These are phyloP conservation scores for Aspidoscelis tigris DNA, from an alignment of 2,113 vertebrate species.

Conservation along the genomic window DNA sequence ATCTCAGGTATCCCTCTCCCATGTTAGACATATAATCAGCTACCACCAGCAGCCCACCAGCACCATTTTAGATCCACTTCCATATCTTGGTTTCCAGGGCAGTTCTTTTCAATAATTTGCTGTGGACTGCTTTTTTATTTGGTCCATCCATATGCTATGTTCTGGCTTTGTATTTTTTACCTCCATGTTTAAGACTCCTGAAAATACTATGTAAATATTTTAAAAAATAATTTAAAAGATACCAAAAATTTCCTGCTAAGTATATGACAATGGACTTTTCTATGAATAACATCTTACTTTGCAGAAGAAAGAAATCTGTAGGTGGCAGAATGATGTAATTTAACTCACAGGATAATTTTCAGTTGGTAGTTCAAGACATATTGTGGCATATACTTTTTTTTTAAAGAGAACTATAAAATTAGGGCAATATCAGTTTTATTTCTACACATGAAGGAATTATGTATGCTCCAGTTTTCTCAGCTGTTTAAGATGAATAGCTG, in stretches of 20 bases:
- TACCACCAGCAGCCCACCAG: too few species aligned
- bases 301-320: constrained; percentile 77
- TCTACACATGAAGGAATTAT: constrained; percentile 70
- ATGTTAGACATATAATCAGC: too few species aligned
- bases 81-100: too few species aligned
- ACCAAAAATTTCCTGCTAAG: constrained; percentile 65
- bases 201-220: not conserved
- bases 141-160: too few species aligned
- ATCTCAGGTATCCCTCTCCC: too few species aligned
- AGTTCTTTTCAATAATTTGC: too few species aligned
- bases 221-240: constrained; percentile 33
- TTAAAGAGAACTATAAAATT: constrained; percentile 76
- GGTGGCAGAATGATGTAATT: constrained; percentile 81
- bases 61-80: too few species aligned
- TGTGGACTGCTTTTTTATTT: too few species aligned
- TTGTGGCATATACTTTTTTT: constrained; percentile 81
- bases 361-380: constrained; percentile 81
- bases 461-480: constrained; percentile 69
- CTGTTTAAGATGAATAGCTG: constrained; percentile 57
- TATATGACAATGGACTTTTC: constrained; percentile 75
- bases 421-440: constrained; percentile 71
- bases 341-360: constrained; percentile 79
- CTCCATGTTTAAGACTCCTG: too few species aligned
- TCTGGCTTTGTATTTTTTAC: too few species aligned
- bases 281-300: constrained; percentile 77